Conservation (phyloP, 2,113 vertebrate genomes). For the Glaucidium brasilianum region DNA sequence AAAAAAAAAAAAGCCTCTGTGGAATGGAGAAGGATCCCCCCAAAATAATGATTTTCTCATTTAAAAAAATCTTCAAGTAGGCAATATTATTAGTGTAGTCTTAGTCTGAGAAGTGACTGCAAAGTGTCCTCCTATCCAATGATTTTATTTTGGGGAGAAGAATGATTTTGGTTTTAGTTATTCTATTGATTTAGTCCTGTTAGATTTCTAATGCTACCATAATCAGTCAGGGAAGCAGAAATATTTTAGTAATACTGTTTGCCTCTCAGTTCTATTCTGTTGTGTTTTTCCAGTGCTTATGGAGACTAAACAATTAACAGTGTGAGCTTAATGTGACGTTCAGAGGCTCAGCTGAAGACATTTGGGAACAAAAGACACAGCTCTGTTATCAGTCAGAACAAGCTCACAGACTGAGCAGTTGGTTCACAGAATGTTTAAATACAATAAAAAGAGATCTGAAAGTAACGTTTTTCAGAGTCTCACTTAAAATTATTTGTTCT, state of each 20-base stretch:
- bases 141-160: not conserved
- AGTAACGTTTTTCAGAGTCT: not conserved
- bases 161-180: not conserved
- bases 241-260: not conserved
- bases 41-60: not conserved
- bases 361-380: not conserved
- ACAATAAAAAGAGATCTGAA: not conserved
- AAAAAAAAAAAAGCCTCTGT: not conserved
- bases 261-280: not conserved
- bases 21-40: not conserved
- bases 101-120: not conserved
- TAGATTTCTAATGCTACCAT: not conserved
- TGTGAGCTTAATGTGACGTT: not conserved
- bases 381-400: not conserved
- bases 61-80: not conserved
- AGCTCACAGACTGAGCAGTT: not conserved
- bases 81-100: not conserved
- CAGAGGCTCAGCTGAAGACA: not conserved
- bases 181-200: not conserved
- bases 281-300: not conserved
- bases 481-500: not conserved
- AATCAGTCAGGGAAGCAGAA: not conserved
- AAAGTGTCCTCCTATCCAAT: not conserved
- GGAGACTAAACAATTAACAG: not conserved
- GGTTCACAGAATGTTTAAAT: not conserved